A percentile compares a stretch with the other conserved stretches of the same genome.
These are phyloP conservation scores for Eucera pruinosa DNA, from an alignment of 2,888 invertebrate genomes.

Conservation along the genomic window DNA sequence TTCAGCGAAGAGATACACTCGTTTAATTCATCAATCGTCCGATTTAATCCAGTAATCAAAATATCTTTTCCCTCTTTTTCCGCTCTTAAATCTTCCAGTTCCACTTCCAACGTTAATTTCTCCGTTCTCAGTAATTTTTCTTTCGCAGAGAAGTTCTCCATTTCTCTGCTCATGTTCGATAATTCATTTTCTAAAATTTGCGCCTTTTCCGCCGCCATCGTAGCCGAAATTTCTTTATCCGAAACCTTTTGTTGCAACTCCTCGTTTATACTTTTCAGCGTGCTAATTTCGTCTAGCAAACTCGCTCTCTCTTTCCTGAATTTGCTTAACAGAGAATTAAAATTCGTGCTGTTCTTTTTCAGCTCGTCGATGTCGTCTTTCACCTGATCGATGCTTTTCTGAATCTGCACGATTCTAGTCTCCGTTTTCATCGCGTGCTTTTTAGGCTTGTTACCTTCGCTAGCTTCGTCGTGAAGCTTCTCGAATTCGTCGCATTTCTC, in stretches of 20 bases:
- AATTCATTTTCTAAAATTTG: constrained; percentile 58
- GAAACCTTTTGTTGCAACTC: constrained; percentile 60
- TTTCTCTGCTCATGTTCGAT: constrained; percentile 59
- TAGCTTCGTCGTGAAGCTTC: constrained; percentile 65
- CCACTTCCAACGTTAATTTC: constrained; percentile 67
- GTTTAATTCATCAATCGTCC: constrained; percentile 48
- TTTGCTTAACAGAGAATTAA: constrained; percentile 33
- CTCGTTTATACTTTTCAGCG: constrained; percentile 65
- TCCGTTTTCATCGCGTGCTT: constrained; percentile 52
- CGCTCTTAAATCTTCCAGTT: constrained; percentile 64
- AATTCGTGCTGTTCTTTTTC: constrained; percentile 40
- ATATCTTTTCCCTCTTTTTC: constrained; percentile 62
- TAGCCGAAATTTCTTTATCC: constrained; percentile 30
- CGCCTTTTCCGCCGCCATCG: constrained; percentile 34
- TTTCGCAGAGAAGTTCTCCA: constrained; percentile 51
- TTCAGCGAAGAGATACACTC: constrained; percentile 39
- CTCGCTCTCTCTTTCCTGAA: constrained; percentile 43
- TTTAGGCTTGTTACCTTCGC: constrained; percentile 40
- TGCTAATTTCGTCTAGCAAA: constrained; percentile 67
- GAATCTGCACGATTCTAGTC: constrained; percentile 67
- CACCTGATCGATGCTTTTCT: constrained; percentile 68
- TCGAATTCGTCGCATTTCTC: constrained; percentile 77
- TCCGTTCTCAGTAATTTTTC: constrained; percentile 61
- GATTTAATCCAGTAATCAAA: constrained; percentile 26
- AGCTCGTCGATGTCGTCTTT: constrained; percentile 55